These are phyloP conservation scores for Lacerta viridis DNA, from an alignment of 2,797 vertebrate genomes.

Conservation along the genomic window DNA sequence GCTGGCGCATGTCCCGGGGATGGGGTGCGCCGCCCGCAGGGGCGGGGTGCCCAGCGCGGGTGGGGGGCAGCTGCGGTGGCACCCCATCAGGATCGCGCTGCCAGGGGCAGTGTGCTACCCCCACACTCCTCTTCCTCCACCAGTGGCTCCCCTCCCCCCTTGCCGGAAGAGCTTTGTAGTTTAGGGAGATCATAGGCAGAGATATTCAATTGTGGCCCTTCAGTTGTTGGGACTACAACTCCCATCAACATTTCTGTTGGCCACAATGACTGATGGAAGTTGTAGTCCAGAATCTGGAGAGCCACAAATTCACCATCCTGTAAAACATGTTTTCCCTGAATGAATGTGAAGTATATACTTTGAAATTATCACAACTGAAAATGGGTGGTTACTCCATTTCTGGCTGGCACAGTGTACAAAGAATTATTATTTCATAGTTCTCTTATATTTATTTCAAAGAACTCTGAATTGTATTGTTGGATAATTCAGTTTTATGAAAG, in stretches of 20 bases:
- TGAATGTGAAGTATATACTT: background rate
- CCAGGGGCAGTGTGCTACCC: too few relatives aligned
- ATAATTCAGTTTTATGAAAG: conserved; percentile 40
- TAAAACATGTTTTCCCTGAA: background rate
- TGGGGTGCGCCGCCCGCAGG: too few relatives aligned
- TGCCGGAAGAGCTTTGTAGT: background rate
- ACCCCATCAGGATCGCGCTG: too few relatives aligned
- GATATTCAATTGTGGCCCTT: background rate
- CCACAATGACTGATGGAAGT: too few relatives aligned
- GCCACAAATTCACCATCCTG: too few relatives aligned
- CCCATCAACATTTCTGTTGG: too few relatives aligned
- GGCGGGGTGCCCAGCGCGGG: too few relatives aligned
- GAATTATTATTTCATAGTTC: background rate
- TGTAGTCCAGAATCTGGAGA: too few relatives aligned
- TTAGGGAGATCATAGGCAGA: background rate
- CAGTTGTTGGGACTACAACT: background rate
- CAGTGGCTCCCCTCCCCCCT: too few relatives aligned
- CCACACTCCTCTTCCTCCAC: too few relatives aligned
- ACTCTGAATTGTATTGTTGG: conserved; percentile 23
- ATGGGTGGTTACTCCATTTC: background rate
- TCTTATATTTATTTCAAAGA: conserved; percentile 29
- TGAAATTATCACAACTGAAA: background rate
- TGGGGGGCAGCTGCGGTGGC: too few relatives aligned
- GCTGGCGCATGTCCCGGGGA: too few relatives aligned
- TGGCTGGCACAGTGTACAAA: background rate